Conservation (phyloP, 2,113 vertebrate genomes). For the Leptobrachium ailaonicum region DNA sequence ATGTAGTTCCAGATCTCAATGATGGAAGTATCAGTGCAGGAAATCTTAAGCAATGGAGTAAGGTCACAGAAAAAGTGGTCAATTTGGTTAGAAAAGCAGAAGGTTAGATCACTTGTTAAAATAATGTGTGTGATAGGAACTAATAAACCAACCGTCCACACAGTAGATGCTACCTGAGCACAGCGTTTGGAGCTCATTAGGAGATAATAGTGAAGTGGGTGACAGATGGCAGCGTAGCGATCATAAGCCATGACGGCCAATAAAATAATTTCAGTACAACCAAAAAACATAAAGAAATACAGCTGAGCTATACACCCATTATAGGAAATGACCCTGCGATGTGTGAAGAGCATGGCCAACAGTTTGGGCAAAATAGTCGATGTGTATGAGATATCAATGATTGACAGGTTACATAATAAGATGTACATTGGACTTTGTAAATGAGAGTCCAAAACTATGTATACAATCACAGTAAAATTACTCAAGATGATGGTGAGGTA, state of each 20-base stretch:
- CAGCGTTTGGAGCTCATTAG: too few species aligned
- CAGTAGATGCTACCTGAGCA: too few species aligned
- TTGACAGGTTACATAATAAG: slow-evolving; percentile 16
- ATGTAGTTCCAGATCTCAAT: too few species aligned
- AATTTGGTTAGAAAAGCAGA: too few species aligned
- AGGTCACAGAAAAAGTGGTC: too few species aligned
- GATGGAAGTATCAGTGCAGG: too few species aligned
- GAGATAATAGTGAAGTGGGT: slow-evolving; percentile 10
- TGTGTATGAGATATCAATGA: slow-evolving; percentile 20
- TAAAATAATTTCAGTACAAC: not conserved
- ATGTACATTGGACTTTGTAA: slow-evolving; percentile 31
- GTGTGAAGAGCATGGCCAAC: slow-evolving; percentile 10
- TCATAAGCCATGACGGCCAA: slow-evolving; percentile 37
- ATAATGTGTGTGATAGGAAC: too few species aligned
- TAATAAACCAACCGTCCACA: too few species aligned
- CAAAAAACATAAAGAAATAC: slow-evolving; percentile 14
- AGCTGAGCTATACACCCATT: slow-evolving; percentile 12
- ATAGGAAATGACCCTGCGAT: not conserved
- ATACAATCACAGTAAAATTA: not conserved
- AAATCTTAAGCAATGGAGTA: too few species aligned
- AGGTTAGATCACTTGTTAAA: too few species aligned
- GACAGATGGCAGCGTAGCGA: slow-evolving; percentile 29
- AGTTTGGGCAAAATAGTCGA: slow-evolving; percentile 20
- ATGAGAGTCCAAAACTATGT: not conserved
- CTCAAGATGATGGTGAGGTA: not conserved